Percentiles rank a stretch among this genome's conserved stretches.
Conservation (phyloP, 2,797 vertebrate genomes). For the Lagorchestes hirsutus region DNA sequence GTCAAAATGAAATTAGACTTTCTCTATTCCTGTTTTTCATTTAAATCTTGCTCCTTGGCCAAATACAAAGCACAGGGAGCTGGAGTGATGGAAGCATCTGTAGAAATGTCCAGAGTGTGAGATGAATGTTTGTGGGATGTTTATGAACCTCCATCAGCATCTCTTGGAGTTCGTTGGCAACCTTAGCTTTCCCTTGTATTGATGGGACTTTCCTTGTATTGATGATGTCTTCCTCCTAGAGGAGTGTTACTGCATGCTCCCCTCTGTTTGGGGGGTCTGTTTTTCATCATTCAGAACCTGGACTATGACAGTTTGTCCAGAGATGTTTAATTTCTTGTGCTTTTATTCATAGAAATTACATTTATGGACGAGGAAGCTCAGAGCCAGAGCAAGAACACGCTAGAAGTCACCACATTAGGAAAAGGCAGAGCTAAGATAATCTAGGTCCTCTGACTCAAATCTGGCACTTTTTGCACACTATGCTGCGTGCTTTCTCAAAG, state of each 20-base stretch:
- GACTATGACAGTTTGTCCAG: not conserved
- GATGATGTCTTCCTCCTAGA: not conserved
- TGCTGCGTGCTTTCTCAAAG: not conserved
- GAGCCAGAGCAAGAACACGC: not conserved
- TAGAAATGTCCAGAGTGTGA: slow-evolving; percentile 62
- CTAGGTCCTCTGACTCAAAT: not conserved
- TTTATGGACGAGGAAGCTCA: not conserved
- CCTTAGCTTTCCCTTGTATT: slow-evolving; percentile 59
- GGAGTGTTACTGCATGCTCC: not conserved
- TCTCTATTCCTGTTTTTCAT: slow-evolving; percentile 69
- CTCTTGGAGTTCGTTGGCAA: slow-evolving; percentile 52
- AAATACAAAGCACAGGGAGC: slow-evolving; percentile 51
- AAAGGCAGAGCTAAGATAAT: not conserved
- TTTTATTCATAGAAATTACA: not conserved
- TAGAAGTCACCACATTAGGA: not conserved
- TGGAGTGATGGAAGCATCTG: slow-evolving; percentile 72
- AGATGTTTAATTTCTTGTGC: not conserved
- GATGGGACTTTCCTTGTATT: slow-evolving; percentile 5
- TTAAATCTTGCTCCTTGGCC: slow-evolving; percentile 61
- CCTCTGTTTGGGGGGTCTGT: not conserved
- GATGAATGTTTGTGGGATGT: slow-evolving; percentile 48
- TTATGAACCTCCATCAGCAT: slow-evolving; percentile 52
- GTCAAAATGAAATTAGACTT: slow-evolving; percentile 45
- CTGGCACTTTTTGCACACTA: not conserved
- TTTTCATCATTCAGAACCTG: not conserved